Evolutionary conservation across 2,888 invertebrate genomes (phyloP).

Genomic region (Oscheius sp.): DNA sequence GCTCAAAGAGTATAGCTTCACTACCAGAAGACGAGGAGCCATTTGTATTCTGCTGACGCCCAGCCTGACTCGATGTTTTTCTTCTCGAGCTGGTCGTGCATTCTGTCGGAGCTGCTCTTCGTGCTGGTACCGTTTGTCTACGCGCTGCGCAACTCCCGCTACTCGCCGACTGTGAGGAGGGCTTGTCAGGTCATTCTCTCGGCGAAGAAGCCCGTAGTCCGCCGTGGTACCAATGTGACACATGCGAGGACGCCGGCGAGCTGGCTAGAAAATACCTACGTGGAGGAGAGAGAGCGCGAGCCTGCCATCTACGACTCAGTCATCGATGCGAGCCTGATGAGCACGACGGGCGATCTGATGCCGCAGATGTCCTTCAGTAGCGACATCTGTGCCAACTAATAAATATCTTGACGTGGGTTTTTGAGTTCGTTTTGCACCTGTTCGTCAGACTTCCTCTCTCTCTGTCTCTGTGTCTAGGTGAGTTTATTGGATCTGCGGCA

Average conservation of each 20-base stretch:
- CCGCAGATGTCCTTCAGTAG: constrained; percentile 8
- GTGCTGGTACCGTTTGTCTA: constrained; percentile 21
- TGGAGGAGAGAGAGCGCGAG: constrained; percentile 13
- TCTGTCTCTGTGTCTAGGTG: too few relatives aligned
- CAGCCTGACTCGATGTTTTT: background rate
- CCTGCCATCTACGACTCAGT: constrained; percentile 13
- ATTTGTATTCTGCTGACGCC: background rate
- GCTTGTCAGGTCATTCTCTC: background rate
- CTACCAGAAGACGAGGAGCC: background rate
- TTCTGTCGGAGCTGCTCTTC: constrained; percentile 19
- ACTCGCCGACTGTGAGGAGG: background rate
- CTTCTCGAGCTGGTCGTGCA: background rate
- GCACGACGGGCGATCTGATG: constrained; percentile 8
- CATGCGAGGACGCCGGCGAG: background rate
- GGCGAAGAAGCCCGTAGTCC: background rate
- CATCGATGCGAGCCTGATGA: background rate
- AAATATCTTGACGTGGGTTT: too few relatives aligned
- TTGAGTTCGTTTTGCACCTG: too few relatives aligned
- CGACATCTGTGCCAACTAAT: too few relatives aligned
- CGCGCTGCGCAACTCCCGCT: constrained; percentile 26
- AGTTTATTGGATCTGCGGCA: too few relatives aligned
- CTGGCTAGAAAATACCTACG: background rate
- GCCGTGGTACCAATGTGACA: background rate
- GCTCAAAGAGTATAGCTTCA: background rate
- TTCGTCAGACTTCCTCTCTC: too few relatives aligned